Evolutionary conservation across 2,888 invertebrate species (phyloP), one percentile per base, ranked within the genome.

Genomic region (Luperina nickerlii): DNA sequence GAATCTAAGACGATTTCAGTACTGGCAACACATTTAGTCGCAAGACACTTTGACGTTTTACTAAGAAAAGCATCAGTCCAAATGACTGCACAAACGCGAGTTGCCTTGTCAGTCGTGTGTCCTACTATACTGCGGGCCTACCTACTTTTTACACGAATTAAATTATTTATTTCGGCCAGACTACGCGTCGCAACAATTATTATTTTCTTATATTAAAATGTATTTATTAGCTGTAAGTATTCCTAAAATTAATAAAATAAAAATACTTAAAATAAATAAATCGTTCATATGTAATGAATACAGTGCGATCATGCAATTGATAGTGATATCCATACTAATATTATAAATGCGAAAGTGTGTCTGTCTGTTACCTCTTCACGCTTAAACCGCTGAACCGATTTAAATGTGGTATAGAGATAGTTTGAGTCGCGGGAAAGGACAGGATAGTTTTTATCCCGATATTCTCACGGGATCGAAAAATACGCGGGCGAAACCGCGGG

Each of bases 291-390:
- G 11, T 81, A 81, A 62, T 81, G 5, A 54, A 73, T n/a, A 81
- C 51, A 72, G 18, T 72, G 20, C 32, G n/a, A 81, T 78, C 27
- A 81, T 42, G 18, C 11, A n/a, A 81, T 62, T 81, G 57, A 60
- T 60, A 60, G 24, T 38, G 57, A 48, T 60, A 38, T 38, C 38
- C 38, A 38, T 38, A 38, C 38, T 38, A 38, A 38, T 38, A 38
- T 38, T 38, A 38, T 38, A 38, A 38, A 38, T 38, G 38, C 38
- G 38, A 38, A 38, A 38, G 38, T 38, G 38, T 38, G 38, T 38
- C 38, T 38, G 5, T 38, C 5, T 38, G 5, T 38, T 38, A 38
- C 38, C 38, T 38, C 38, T 38, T 38, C 4, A 38, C 5, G 38
- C 38, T 38, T 38, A 38, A 38, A 38, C 38, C 38, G 38, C 38